Evolutionary conservation across 2,888 invertebrate species (phyloP).

Genomic region (Ischnus inquisitorius): DNA sequence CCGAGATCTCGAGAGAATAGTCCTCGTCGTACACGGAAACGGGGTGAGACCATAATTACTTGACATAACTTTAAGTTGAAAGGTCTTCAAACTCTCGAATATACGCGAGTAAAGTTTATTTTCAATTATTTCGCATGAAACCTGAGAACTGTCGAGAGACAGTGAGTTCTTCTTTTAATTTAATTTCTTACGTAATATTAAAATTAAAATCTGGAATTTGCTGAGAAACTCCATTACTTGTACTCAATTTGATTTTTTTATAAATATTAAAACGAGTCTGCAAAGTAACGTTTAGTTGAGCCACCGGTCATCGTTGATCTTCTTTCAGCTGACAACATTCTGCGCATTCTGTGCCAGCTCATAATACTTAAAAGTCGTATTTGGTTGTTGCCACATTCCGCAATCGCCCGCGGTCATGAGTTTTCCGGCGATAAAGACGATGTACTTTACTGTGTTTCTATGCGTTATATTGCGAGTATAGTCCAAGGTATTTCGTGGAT

Average conservation of each 20-base stretch:
- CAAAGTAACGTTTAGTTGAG: not conserved
- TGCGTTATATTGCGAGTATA: not conserved
- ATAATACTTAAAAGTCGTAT: constrained; percentile 3
- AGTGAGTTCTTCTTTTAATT: too few species aligned
- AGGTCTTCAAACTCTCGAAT: too few species aligned
- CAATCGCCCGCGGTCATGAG: constrained; percentile 21
- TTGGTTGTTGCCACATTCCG: not conserved
- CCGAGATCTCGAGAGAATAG: not conserved
- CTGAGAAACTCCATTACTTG: not conserved
- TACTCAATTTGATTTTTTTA: not conserved
- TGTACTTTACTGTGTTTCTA: not conserved
- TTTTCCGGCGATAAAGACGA: not conserved
- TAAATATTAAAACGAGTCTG: not conserved
- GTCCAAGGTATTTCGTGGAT: constrained; percentile 22
- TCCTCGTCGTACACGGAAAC: too few species aligned
- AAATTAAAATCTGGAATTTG: too few species aligned
- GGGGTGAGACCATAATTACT: too few species aligned
- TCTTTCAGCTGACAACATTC: not conserved
- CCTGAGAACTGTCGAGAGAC: too few species aligned
- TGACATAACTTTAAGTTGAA: too few species aligned
- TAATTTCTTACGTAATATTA: too few species aligned
- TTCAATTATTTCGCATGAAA: too few species aligned
- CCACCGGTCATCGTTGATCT: not conserved
- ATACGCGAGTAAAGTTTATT: too few species aligned
- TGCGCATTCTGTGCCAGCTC: not conserved